A percentile compares a stretch with the other conserved stretches of the same genome.
phyloP scores from a whole-genome alignment of 2,888 invertebrate species.

The Coremacera marginata region DNA sequence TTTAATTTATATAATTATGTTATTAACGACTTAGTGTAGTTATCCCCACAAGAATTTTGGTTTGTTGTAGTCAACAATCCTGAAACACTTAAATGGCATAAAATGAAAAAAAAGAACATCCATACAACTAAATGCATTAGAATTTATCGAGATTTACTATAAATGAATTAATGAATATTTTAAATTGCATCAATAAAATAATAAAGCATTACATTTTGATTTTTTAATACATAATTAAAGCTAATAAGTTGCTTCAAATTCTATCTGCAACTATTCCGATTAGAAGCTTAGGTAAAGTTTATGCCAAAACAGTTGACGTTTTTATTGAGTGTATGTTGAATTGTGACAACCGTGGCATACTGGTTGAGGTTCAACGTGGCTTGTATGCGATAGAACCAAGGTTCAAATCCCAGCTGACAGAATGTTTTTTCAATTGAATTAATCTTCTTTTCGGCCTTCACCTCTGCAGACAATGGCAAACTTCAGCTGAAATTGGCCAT shows the following conservation, averaged over 20 bases:
- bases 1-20: constrained; percentile 35
- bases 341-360: too few species aligned
- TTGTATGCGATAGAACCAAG: too few species aligned
- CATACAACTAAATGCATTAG: constrained; percentile 26
- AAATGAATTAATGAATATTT: constrained; percentile 26
- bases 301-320: too few species aligned
- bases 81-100: constrained; percentile 18
- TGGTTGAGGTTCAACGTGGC: too few species aligned
- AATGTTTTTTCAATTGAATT: too few species aligned
- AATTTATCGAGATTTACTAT: constrained; percentile 27
- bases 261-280: too few species aligned
- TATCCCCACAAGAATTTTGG: not conserved
- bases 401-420: too few species aligned
- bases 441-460: too few species aligned
- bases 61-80: constrained; percentile 21
- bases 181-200: constrained; percentile 33
- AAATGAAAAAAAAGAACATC: constrained; percentile 13
- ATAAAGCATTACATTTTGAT: constrained; percentile 18
- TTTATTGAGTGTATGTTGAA: too few species aligned
- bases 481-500: too few species aligned
- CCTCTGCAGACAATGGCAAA: too few species aligned
- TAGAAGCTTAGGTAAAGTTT: too few species aligned
- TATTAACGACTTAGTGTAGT: constrained; percentile 16
- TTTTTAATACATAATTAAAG: constrained; percentile 3
- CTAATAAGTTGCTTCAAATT: not conserved